A percentile compares a stretch with the other conserved stretches of the same genome.
These are phyloP conservation scores for Brevipalpus yothersi DNA, from an alignment of 1,140 invertebrate genomes.

Conservation along the genomic window DNA sequence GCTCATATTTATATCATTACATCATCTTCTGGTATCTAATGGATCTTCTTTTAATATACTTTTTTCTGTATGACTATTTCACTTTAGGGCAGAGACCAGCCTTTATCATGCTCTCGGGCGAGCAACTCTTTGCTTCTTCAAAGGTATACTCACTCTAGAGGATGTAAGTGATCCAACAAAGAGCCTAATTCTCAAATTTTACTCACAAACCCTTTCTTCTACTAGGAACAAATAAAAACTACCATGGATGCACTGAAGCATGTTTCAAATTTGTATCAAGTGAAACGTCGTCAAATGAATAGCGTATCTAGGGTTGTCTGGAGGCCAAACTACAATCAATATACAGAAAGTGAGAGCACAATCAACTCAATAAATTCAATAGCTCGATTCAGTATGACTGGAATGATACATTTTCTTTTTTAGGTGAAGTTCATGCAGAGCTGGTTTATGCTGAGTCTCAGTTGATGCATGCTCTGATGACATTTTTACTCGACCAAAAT, in stretches of 20 bases:
- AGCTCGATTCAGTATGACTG: not conserved
- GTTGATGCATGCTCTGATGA: slow-evolving; percentile 59
- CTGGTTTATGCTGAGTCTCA: slow-evolving; percentile 76
- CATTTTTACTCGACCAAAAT: slow-evolving; percentile 82
- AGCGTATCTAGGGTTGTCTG: slow-evolving; percentile 42
- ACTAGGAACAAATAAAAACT: slow-evolving; percentile 38
- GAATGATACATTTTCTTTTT: not conserved
- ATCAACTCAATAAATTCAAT: too few relatives aligned
- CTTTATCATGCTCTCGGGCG: slow-evolving; percentile 80
- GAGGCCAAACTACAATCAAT: slow-evolving; percentile 44
- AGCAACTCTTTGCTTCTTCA: slow-evolving; percentile 64
- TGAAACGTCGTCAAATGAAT: slow-evolving; percentile 39
- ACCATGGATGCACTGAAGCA: slow-evolving; percentile 43
- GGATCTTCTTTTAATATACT: not conserved
- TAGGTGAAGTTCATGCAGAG: slow-evolving; percentile 82
- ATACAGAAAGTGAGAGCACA: slow-evolving; percentile 37
- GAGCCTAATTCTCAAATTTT: not conserved
- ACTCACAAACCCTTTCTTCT: not conserved
- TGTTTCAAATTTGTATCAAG: slow-evolving; percentile 47
- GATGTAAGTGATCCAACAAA: slow-evolving; percentile 25
- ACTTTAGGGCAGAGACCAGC: slow-evolving; percentile 40
- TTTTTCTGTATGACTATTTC: slow-evolving; percentile 1
- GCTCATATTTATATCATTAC: too few relatives aligned
- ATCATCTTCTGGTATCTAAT: too few relatives aligned
- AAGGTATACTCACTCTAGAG: slow-evolving; percentile 80